Base-by-base conservation (phyloP, 1,140 invertebrate genomes). In the Drosophila parabipectinata region DNA sequence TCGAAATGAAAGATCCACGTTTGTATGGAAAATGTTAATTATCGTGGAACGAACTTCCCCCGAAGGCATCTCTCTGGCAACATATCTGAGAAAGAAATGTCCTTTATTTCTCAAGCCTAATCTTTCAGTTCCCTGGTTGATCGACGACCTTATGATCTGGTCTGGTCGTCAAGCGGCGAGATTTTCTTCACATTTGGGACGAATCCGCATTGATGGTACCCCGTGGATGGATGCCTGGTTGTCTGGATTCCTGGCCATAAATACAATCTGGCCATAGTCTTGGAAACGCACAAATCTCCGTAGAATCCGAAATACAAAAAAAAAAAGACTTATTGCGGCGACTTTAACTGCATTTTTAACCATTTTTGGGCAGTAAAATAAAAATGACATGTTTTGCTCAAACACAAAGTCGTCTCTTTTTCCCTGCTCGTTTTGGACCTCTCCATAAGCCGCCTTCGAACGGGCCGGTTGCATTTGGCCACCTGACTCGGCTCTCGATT, bases 311-410 rank as follows among this genome's bases (percentile, higher is more conserved):
- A 61, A 75, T 72, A 21, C 21, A 21, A 59, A 15, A 47, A 18
- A 18, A 15, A 60, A 66, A 61, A 57, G 64, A 69, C 52, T 57
- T 71, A 69, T 68, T 71, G 63, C 45, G 64, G 52, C 55, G 24
- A 56, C 44, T 41, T 34, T 18, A 24, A 28, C 41, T 69, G 66
- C 78, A 83, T 84, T 84, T 82, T 72, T 88, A 55, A 55, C 82
- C 82, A 82, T 87, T 76, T 87, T 87, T 87, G 82, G 82, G 74
- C 83, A 82, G 67, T 76, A 57, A 82, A 88, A 79, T 77, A 88
- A 87, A 87, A 87, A 87, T 88, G 83, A 87, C 82, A 88, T 87
- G 75, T 87, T 87, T 88, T 79, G 75, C 82, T 87, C 83, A 84
- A 84, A 77, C 62, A 34, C 52, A 80, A 66, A 72, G 66, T 51